phyloP scores from a whole-genome alignment of 2,888 invertebrate species.

The Selenia dentaria region DNA sequence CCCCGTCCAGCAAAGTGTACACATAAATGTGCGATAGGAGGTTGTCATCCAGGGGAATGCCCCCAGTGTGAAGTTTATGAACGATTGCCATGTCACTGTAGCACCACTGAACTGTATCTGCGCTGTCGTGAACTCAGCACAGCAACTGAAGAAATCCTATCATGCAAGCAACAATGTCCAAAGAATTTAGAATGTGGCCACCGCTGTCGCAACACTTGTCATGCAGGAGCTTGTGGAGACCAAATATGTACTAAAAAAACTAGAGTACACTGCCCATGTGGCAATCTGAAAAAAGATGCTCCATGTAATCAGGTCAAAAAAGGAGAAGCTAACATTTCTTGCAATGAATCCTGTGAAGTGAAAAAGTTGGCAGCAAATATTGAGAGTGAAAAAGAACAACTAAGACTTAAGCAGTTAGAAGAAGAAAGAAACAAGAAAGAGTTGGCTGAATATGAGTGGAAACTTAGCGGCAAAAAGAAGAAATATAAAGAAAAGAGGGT shows the following conservation, averaged over 20 bases:
- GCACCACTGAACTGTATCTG: slow-evolving; percentile 89
- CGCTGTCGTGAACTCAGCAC: slow-evolving; percentile 88
- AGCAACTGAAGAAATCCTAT: slow-evolving; percentile 74
- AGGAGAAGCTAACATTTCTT: slow-evolving; percentile 77
- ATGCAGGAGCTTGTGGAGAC: slow-evolving; percentile 88
- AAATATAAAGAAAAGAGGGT: slow-evolving; percentile 77
- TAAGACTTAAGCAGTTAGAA: slow-evolving; percentile 83
- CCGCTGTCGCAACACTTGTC: slow-evolving; percentile 90
- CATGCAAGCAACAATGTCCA: slow-evolving; percentile 94
- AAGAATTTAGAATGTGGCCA: slow-evolving; percentile 95
- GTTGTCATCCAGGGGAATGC: slow-evolving; percentile 91
- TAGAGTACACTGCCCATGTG: slow-evolving; percentile 91
- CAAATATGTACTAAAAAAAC: slow-evolving; percentile 92
- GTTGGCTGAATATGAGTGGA: slow-evolving; percentile 90
- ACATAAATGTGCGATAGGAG: slow-evolving; percentile 88
- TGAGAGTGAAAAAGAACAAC: slow-evolving; percentile 81
- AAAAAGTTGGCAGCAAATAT: slow-evolving; percentile 82
- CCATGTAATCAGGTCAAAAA: slow-evolving; percentile 85
- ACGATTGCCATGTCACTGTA: slow-evolving; percentile 92
- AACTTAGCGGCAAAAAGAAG: slow-evolving; percentile 88
- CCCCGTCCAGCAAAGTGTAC: slow-evolving; percentile 89
- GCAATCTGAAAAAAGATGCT: slow-evolving; percentile 89
- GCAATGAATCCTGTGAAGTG: slow-evolving; percentile 87
- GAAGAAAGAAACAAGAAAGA: slow-evolving; percentile 89
- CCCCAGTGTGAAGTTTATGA: slow-evolving; percentile 89